Evolutionary conservation across 1,140 invertebrate genomes (phyloP).

Genomic region (Phymorhynchus buccinoides): DNA sequence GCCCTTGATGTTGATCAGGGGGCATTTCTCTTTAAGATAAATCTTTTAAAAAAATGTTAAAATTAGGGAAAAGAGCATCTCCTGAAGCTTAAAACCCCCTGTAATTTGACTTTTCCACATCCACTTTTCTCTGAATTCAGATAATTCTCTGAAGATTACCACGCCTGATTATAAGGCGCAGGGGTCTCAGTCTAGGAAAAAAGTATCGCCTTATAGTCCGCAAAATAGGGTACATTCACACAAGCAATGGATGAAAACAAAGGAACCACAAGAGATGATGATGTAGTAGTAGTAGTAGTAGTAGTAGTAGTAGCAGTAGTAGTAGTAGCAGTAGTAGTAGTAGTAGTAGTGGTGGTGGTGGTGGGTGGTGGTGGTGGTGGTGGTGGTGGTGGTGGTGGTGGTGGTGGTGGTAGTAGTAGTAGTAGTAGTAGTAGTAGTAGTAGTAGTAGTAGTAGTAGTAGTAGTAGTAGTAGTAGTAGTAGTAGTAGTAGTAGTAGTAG

Average conservation of each 20-base stretch:
- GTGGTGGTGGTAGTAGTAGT: conserved; percentile 19
- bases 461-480: background rate
- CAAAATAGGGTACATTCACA: background rate
- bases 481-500: background rate
- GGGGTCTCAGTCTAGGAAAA: no score
- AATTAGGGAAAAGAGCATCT: no score
- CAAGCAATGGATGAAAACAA: background rate
- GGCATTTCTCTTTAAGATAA: no score
- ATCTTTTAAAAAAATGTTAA: no score
- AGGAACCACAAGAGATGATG: background rate
- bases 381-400: conserved; percentile 8
- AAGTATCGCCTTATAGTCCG: no score
- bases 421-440: conserved; percentile 13
- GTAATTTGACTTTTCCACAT: no score
- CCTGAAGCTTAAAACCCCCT: no score
- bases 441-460: background rate
- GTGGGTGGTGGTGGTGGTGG: no score
- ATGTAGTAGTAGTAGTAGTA: conserved; percentile 7
- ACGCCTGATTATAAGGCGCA: no score
- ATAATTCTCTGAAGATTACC: no score
- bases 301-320: conserved; percentile 17
- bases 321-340: background rate
- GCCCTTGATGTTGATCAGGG: no score
- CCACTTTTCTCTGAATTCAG: no score
- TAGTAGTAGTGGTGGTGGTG: conserved; percentile 16